Conservation (phyloP, 2,113 vertebrate genomes). For the Gulo gulo region DNA sequence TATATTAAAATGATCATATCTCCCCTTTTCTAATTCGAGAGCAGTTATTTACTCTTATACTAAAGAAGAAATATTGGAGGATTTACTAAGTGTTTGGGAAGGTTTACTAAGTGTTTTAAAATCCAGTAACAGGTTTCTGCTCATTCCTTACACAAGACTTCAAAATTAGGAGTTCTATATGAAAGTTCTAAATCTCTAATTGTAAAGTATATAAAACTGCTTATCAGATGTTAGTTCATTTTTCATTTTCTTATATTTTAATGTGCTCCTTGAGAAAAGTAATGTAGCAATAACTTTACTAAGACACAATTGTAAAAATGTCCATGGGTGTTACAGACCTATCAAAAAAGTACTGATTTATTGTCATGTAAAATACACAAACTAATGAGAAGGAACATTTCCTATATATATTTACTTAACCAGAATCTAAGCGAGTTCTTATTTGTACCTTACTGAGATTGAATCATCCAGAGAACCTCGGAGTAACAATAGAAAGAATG, state of each 20-base stretch:
- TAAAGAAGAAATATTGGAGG: conserved; percentile 48
- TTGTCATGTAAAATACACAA: conserved; percentile 64
- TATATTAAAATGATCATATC: neutral
- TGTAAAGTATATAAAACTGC: conserved; percentile 25
- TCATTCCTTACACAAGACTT: neutral
- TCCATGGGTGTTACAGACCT: neutral
- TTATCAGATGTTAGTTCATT: conserved; percentile 33
- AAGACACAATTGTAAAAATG: conserved; percentile 51
- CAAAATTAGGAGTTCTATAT: neutral
- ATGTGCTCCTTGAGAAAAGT: conserved; percentile 61
- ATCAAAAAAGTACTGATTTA: conserved; percentile 52
- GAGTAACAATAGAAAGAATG: conserved; percentile 77
- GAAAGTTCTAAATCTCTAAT: conserved; percentile 39
- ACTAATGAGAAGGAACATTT: conserved; percentile 61
- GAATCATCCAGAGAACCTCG: conserved; percentile 57
- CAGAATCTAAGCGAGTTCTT: conserved; percentile 62
- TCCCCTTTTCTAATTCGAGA: neutral
- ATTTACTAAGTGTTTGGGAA: conserved; percentile 17
- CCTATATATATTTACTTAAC: conserved; percentile 67
- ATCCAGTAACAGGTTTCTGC: neutral
- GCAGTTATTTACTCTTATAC: neutral
- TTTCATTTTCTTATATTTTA: neutral
- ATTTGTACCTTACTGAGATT: conserved; percentile 46
- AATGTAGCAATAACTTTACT: conserved; percentile 23
- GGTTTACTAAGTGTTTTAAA: conserved; percentile 5